These are phyloP conservation scores for Helogale parvula DNA, from an alignment of 2,113 vertebrate species.

Conservation along the genomic window DNA sequence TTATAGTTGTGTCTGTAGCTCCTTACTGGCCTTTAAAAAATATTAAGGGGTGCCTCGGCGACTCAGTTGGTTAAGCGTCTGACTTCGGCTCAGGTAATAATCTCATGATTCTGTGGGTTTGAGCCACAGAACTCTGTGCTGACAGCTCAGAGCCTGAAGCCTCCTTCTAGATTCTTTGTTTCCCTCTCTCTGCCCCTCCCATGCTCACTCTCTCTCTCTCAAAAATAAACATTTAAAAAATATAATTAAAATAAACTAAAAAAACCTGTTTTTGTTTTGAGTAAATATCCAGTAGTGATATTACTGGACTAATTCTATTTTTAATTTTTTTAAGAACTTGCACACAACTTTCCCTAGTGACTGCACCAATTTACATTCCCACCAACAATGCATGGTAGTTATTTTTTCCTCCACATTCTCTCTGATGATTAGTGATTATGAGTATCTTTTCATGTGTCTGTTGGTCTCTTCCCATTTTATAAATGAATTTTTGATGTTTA, in stretches of 20 bases:
- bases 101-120: too few relatives aligned
- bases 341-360: neutral
- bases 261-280: neutral
- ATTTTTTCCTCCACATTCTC: neutral
- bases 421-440: neutral
- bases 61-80: too few relatives aligned
- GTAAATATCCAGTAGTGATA: neutral
- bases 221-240: too few relatives aligned
- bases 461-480: neutral
- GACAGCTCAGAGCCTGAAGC: too few relatives aligned
- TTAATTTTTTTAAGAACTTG: neutral
- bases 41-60: too few relatives aligned
- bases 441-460: neutral
- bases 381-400: neutral
- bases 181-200: too few relatives aligned
- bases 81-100: too few relatives aligned
- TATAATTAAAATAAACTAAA: neutral
- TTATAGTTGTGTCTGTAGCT: neutral
- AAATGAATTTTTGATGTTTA: neutral
- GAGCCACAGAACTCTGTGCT: too few relatives aligned
- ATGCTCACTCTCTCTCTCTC: too few relatives aligned
- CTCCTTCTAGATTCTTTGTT: too few relatives aligned
- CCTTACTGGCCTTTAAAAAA: neutral
- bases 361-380: neutral
- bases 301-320: neutral